A percentile compares a stretch with the other conserved stretches of the same genome.
phyloP scores from a whole-genome alignment of 2,888 invertebrate genomes.

The Caenorhabditis angaria region DNA sequence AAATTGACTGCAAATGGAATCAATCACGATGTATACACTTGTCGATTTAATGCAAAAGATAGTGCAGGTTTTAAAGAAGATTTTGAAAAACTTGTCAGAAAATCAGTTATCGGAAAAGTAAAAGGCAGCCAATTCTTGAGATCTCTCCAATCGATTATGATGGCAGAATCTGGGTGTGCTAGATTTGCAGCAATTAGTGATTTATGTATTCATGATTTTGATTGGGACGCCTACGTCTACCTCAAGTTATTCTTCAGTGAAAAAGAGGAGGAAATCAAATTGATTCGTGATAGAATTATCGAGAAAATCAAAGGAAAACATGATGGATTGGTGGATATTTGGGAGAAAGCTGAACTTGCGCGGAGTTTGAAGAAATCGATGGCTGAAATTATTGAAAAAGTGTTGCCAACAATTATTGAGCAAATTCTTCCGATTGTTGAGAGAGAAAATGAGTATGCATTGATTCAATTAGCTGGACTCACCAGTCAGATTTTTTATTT shows the following conservation, averaged over 20 bases:
- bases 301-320: neutral
- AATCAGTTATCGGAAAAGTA: neutral
- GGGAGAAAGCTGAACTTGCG: neutral
- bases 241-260: neutral
- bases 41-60: neutral
- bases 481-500: neutral
- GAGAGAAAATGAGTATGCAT: neutral
- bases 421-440: neutral
- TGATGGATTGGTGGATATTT: neutral
- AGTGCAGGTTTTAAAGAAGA: neutral
- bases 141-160: neutral
- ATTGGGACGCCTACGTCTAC: neutral
- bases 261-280: neutral
- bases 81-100: neutral
- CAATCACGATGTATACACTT: neutral
- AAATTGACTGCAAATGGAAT: neutral
- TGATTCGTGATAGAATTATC: neutral
- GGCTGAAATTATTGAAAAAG: neutral
- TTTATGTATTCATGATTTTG: neutral
- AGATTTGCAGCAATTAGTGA: neutral
- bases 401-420: neutral
- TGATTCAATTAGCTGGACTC: neutral
- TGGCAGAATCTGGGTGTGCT: neutral
- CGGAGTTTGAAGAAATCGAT: neutral
- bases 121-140: neutral